Evolutionary conservation across 1,140 invertebrate species (phyloP).

Genomic region (Anastatus disparis): DNA sequence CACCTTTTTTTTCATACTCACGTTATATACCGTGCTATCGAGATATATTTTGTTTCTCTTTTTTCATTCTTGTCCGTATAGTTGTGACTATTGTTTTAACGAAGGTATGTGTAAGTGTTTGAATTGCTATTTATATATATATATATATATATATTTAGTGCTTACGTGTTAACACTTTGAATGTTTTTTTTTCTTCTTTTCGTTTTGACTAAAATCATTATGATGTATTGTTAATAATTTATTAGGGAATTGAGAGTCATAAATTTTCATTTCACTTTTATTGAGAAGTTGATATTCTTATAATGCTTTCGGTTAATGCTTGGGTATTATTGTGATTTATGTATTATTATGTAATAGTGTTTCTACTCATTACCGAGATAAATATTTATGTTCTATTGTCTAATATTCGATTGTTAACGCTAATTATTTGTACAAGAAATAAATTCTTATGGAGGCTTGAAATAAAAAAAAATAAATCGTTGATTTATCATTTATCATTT

Average conservation of each 20-base stretch:
- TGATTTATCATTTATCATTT: no score
- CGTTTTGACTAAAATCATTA: constrained; percentile 14
- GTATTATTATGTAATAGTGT: constrained; percentile 6
- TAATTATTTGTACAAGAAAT: no score
- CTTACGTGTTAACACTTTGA: constrained; percentile 8
- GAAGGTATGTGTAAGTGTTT: background rate
- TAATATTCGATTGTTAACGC: background rate
- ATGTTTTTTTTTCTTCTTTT: background rate
- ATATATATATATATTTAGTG: no score
- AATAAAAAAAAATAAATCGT: no score
- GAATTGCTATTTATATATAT: background rate
- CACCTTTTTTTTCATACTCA: background rate
- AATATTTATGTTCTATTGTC: constrained; percentile 11
- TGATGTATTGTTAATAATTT: constrained; percentile 26
- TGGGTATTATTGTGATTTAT: constrained; percentile 28
- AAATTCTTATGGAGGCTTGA: no score
- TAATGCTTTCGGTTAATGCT: background rate
- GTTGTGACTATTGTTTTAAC: constrained; percentile 28
- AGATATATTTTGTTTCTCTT: background rate
- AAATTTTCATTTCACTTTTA: constrained; percentile 26
- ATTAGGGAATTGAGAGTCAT: constrained; percentile 20
- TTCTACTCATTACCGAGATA: background rate
- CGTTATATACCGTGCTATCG: background rate
- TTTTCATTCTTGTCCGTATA: no score
- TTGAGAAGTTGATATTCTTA: background rate